Evolutionary conservation across 1,140 invertebrate genomes (phyloP).

Genomic region (Calosoma granatense): DNA sequence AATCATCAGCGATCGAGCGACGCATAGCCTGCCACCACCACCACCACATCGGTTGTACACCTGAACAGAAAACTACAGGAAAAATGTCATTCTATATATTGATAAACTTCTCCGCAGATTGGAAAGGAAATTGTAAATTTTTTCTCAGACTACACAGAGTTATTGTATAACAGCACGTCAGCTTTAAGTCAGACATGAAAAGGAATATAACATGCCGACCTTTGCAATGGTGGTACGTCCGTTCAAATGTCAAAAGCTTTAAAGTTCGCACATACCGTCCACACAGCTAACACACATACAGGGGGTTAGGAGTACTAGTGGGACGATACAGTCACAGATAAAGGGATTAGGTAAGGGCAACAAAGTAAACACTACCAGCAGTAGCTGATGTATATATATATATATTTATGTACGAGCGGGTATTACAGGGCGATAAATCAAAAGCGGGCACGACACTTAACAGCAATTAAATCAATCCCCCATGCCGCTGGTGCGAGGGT

Average conservation of each 20-base stretch:
- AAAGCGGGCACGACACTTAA: conserved; percentile 23
- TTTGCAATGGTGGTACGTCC: neutral
- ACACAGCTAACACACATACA: too few species aligned
- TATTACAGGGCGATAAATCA: conserved; percentile 20
- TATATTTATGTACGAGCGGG: too few species aligned
- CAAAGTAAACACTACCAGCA: too few species aligned
- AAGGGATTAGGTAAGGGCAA: neutral
- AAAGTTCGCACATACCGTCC: neutral
- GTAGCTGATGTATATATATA: too few species aligned
- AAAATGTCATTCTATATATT: too few species aligned
- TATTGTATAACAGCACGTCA: too few species aligned
- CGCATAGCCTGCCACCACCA: neutral
- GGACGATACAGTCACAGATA: neutral
- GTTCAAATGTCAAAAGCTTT: neutral
- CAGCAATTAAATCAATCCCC: conserved; percentile 23
- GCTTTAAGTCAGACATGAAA: neutral
- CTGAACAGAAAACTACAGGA: too few species aligned
- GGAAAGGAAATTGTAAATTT: too few species aligned
- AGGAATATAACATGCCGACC: neutral
- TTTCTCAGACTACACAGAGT: too few species aligned
- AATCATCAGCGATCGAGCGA: conserved; percentile 18
- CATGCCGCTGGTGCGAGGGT: conserved; percentile 1
- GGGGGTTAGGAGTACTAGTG: too few species aligned
- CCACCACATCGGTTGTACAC: neutral
- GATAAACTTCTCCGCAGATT: too few species aligned